Percentiles rank a stretch among this genome's conserved stretches.
phyloP scores from a whole-genome alignment of 2,113 vertebrate species.

The Steatornis caripensis region DNA sequence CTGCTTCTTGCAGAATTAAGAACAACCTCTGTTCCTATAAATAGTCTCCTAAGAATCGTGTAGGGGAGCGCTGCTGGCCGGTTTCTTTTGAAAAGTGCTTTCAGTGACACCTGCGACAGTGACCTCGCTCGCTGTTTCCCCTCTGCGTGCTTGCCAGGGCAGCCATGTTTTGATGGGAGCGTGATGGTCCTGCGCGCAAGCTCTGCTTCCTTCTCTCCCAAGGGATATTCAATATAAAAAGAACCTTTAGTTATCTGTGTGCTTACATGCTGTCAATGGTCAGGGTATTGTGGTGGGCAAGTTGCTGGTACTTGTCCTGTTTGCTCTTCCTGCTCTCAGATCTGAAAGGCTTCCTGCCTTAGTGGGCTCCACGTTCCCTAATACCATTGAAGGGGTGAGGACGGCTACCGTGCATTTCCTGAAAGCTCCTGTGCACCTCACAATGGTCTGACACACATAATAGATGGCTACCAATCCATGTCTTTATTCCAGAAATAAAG shows the following conservation, averaged over 20 bases:
- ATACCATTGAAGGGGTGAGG: background rate
- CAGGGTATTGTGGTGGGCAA: background rate
- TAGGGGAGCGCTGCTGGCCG: constrained; percentile 21
- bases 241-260: background rate
- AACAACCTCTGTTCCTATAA: constrained; percentile 35
- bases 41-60: constrained; percentile 19
- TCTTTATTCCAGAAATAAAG: background rate
- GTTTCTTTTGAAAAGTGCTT: background rate
- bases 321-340: background rate
- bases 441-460: background rate
- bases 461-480: background rate
- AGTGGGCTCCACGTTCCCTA: accelerated
- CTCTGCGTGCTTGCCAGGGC: background rate
- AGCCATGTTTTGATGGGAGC: background rate
- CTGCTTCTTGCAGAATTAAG: background rate
- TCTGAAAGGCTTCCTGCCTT: background rate
- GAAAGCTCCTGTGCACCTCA: background rate
- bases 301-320: background rate
- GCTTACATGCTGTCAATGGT: background rate
- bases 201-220: background rate
- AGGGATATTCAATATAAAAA: background rate
- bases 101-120: background rate
- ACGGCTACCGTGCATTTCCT: background rate
- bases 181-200: background rate
- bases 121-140: background rate